Percentiles rank a stretch among this genome's conserved stretches.
Evolutionary conservation across 1,140 invertebrate genomes (phyloP).

Genomic region (Hycleus phaleratus): DNA sequence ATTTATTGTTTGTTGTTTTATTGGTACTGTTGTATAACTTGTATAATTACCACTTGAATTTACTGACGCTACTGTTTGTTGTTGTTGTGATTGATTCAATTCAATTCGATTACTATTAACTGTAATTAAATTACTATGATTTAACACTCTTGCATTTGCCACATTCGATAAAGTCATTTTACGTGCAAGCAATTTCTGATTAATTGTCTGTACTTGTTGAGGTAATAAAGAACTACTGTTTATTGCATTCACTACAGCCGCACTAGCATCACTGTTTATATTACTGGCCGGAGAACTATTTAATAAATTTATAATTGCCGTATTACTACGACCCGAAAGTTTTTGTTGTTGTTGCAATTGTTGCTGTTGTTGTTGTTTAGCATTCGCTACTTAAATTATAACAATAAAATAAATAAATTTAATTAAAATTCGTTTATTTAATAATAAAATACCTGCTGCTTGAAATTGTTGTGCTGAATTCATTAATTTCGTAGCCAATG

Average conservation of each 20-base stretch:
- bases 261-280: conserved; percentile 46
- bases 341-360: conserved; percentile 46
- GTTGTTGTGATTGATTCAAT: conserved; percentile 27
- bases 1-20: conserved; percentile 27
- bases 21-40: conserved; percentile 32
- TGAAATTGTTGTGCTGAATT: conserved; percentile 71
- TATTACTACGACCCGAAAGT: conserved; percentile 49
- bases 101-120: conserved; percentile 38
- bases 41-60: conserved; percentile 25
- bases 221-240: conserved; percentile 35
- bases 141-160: conserved; percentile 35
- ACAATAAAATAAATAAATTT: not conserved
- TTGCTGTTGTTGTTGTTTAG: conserved; percentile 41
- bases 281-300: conserved; percentile 63
- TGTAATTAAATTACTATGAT: conserved; percentile 44
- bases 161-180: conserved; percentile 37
- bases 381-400: not conserved
- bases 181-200: conserved; percentile 34
- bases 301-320: conserved; percentile 63
- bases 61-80: conserved; percentile 35
- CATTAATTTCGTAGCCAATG: conserved; percentile 68
- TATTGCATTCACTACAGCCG: conserved; percentile 38
- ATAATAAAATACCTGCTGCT: conserved; percentile 47
- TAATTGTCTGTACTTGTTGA: conserved; percentile 34
- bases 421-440: not conserved